Percentiles rank a stretch among this genome's conserved stretches.
Conservation (phyloP, 2,888 invertebrate genomes). For the Aromia moschata region DNA sequence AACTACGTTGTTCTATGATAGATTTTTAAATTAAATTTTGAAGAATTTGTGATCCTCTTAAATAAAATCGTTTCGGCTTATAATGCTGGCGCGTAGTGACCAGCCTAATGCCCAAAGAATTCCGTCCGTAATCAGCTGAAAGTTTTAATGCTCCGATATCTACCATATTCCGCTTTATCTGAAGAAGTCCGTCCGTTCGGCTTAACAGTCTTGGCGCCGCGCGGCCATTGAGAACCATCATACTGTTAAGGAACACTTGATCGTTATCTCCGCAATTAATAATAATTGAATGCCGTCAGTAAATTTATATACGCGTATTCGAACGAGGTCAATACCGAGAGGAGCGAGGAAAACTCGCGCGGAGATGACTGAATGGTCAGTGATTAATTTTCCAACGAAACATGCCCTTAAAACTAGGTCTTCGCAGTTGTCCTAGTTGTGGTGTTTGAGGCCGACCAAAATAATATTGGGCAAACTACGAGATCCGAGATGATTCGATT, state of each 20-base stretch:
- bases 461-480: too few species aligned
- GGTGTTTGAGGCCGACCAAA: too few species aligned
- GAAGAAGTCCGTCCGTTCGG: slow-evolving; percentile 21
- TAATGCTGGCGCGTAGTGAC: too few species aligned
- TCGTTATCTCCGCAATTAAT: slow-evolving; percentile 23
- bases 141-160: slow-evolving; percentile 24
- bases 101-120: not conserved
- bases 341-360: not conserved
- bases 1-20: too few species aligned
- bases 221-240: slow-evolving; percentile 40
- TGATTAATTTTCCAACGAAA: too few species aligned
- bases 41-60: not conserved
- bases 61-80: not conserved
- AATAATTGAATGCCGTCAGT: slow-evolving; percentile 22
- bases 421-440: too few species aligned
- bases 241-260: slow-evolving; percentile 28
- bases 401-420: too few species aligned
- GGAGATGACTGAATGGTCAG: too few species aligned
- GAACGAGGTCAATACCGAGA: slow-evolving; percentile 16
- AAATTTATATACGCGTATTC: slow-evolving; percentile 17
- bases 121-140: slow-evolving; percentile 8
- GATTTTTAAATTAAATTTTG: not conserved
- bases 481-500: too few species aligned
- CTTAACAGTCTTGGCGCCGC: slow-evolving; percentile 36
- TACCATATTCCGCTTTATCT: slow-evolving; percentile 25